These are phyloP conservation scores for Ictalurus punctatus DNA, from an alignment of 2,113 vertebrate species.

Conservation along the genomic window DNA sequence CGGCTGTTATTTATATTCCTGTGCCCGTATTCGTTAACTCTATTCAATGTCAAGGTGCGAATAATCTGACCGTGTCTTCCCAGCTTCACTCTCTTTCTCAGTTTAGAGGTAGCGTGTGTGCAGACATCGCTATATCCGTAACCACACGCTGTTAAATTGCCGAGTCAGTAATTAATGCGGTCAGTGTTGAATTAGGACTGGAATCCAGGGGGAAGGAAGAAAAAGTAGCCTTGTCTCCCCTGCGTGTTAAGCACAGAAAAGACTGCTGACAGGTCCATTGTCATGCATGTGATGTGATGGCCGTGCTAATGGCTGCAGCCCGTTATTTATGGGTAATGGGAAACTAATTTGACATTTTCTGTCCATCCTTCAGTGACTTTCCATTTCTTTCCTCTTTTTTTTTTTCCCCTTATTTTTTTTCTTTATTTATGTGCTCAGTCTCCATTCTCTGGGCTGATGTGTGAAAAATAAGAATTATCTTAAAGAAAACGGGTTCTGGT, in stretches of 20 bases:
- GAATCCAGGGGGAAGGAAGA: constrained; percentile 39
- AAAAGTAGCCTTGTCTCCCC: constrained; percentile 35
- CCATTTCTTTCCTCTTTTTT: background rate
- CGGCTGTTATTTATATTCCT: constrained; percentile 40
- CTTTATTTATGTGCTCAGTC: constrained; percentile 21
- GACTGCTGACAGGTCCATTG: constrained; percentile 47
- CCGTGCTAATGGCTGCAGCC: constrained; percentile 39
- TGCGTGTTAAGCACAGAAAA: constrained; percentile 36
- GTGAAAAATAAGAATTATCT: constrained; percentile 17
- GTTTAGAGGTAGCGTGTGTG: background rate
- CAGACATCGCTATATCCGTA: constrained; percentile 28
- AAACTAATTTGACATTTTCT: constrained; percentile 55
- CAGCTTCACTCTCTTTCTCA: background rate
- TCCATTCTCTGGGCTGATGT: constrained; percentile 4
- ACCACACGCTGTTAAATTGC: constrained; percentile 35
- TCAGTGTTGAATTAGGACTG: constrained; percentile 44
- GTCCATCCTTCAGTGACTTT: constrained; percentile 33
- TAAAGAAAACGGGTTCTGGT: background rate
- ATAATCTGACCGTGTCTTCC: constrained; percentile 1
- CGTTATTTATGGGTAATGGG: constrained; percentile 54
- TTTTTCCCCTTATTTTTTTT: background rate
- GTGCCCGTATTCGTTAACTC: constrained; percentile 46
- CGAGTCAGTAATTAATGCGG: constrained; percentile 51
- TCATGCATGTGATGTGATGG: constrained; percentile 43
- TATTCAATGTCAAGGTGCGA: constrained; percentile 22